Evolutionary conservation across 2,113 vertebrate genomes (phyloP).

Genomic region (Ictalurus punctatus): DNA sequence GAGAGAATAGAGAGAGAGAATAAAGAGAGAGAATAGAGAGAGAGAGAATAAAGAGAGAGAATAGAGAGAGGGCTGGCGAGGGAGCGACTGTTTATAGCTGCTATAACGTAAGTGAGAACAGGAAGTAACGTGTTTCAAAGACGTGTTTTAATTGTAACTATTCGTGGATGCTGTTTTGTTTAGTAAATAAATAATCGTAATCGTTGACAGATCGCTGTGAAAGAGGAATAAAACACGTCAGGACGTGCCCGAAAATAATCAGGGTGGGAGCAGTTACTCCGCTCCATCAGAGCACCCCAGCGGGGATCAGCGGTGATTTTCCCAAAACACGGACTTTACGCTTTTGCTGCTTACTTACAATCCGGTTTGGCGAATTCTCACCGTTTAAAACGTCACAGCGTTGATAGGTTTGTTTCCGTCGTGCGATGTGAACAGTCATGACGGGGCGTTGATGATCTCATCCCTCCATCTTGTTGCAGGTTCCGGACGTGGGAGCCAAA

Average conservation of each 20-base stretch:
- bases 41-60: background rate
- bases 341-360: background rate
- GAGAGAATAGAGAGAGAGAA: background rate
- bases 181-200: background rate
- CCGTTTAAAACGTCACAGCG: background rate
- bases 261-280: background rate
- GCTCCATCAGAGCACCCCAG: background rate
- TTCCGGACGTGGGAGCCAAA: conserved; percentile 43
- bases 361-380: background rate
- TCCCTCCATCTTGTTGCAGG: conserved; percentile 23
- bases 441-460: conserved; percentile 38
- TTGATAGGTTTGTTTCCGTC: background rate
- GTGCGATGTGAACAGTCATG: background rate
- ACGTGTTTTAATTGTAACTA: background rate
- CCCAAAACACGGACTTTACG: background rate
- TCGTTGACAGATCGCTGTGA: background rate
- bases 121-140: background rate
- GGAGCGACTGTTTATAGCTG: background rate
- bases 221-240: background rate
- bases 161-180: background rate
- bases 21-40: background rate
- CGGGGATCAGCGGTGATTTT: background rate
- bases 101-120: background rate
- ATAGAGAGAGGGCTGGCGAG: background rate
- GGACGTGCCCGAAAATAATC: background rate